These are phyloP conservation scores for Pantala flavescens DNA, from an alignment of 1,140 invertebrate genomes.

Conservation along the genomic window DNA sequence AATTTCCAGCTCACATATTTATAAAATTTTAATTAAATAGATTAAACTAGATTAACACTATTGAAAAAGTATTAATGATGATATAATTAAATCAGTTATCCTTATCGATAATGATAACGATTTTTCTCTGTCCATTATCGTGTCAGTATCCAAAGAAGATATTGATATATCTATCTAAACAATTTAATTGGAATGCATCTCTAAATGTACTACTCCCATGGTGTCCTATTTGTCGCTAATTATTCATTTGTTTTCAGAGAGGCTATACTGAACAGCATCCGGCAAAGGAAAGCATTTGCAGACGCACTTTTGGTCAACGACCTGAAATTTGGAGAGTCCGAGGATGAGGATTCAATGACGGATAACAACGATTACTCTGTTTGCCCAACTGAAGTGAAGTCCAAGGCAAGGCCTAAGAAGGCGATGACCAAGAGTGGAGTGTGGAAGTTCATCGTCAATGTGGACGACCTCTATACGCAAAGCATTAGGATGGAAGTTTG, in stretches of 20 bases:
- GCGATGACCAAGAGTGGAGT: slow-evolving; percentile 66
- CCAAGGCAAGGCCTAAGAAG: slow-evolving; percentile 66
- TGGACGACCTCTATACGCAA: slow-evolving; percentile 66
- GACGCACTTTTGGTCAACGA: slow-evolving; percentile 48
- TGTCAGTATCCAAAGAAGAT: no score
- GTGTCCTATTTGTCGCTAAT: no score
- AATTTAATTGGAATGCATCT: no score
- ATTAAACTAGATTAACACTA: no score
- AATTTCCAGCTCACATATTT: no score
- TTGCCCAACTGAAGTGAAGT: slow-evolving; percentile 68
- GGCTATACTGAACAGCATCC: slow-evolving; percentile 62
- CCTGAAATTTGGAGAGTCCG: slow-evolving; percentile 41
- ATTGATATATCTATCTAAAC: no score
- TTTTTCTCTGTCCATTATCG: no score
- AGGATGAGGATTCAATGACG: slow-evolving; percentile 27
- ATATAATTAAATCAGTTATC: no score
- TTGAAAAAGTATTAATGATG: no score
- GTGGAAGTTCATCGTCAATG: slow-evolving; percentile 83
- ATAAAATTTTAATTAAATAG: no score
- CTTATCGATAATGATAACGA: no score
- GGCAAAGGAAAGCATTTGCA: slow-evolving; percentile 55
- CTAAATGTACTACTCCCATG: no score
- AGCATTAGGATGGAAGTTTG: slow-evolving; percentile 75
- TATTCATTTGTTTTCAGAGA: slow-evolving; percentile 39
- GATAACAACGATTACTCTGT: slow-evolving; percentile 56